Evolutionary conservation across 2,797 vertebrate genomes (phyloP), one percentile per base, ranked within the genome.

Genomic region (Onychomys arenicola): DNA sequence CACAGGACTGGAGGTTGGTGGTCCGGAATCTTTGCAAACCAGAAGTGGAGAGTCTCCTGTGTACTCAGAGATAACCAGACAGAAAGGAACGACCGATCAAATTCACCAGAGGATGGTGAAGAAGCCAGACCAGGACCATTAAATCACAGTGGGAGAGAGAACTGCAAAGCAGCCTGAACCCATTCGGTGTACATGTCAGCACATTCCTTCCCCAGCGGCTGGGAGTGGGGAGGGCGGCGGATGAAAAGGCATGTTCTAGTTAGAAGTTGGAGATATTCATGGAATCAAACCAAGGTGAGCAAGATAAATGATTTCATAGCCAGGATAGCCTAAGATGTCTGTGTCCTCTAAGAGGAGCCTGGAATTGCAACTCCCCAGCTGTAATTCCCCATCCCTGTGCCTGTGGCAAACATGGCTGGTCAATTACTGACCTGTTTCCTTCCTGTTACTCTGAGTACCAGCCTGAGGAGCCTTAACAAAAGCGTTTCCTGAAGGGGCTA

Each of bases 101-200:
- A 85, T 77, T 90, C 91, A 80, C 69, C 32, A 80, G 37, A 85
- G 97, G 52, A 96, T 43, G 59, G 85, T 49, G 23, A 91, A 82
- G 82, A 97, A 96, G 90, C 96, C 95, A 93, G 97, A 95, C 94
- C 95, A 89, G 88, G 96, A 59, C 57, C 69, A 52, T 96, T 93
- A 75, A 97, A 89, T 97, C 95, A 95, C 81, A 40, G 29, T 61
- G 55, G 89, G 77, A 71, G 90, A 95, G 75, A 61, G 73, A 67
- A 23, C 85, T 29, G 82, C 6, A 46, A 80, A 92, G 76, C 93
- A 85, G 92, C 73, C 89, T 82, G 92, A 93, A 80, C 78, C 81
- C 78, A 86, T 69, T 13, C 21, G 88, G 93, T 82, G 73, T 90
- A 76, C 90, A 29, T 46, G 49, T 96, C 96, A 95, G 97, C 97